Base-by-base conservation (phyloP, 2,797 vertebrate species). In the Anas capensis region DNA sequence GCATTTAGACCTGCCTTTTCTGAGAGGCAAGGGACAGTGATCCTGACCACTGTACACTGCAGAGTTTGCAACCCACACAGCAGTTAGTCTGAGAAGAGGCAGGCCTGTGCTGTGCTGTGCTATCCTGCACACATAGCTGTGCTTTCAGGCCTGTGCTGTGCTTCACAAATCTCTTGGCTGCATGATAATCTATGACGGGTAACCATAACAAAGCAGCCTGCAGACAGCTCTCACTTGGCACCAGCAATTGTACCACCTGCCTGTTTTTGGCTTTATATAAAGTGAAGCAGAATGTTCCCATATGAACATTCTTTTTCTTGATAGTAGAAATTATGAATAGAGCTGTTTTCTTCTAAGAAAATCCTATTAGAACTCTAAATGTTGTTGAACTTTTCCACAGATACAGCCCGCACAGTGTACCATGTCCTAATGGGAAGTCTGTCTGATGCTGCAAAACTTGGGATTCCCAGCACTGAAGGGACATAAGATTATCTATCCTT, bases 31-130 rank as follows among this genome's bases (percentile, higher is more conserved):
- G 29, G 2, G 2, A 29, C 15, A 61, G 62, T 1, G 1, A 65
- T 34, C 33, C 1, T 0, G 16, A 65, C n/a, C 1, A 0, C 11
- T 40, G 18, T 38, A 31, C 5, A 19, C 24, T 2, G 1, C 2
- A 0, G 79, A 81, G 24, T 78, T 40, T 40, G 29, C 46, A 31
- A 72, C 46, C 15, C 23, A 29, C n/a, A 4, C 15, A 77, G 17
- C 29, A 27, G 12, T 34, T 61, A 31, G 77, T 17, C 10, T 40
- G n/a, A 54, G 27, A 5, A 33, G 19, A 6, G 29, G 16, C 38
- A 79, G 33, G 8, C 15, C n/a, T 49, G 44, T 33, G 14, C 54
- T 86, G 4, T 9, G 34, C 65, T 70, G 24, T 14, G 33, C 46
- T 85, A 5, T 33, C 24, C 77, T 77, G 53, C 6, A 49, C 8